phyloP scores from a whole-genome alignment of 2,797 vertebrate species.

The Sebastes steindachneri region DNA sequence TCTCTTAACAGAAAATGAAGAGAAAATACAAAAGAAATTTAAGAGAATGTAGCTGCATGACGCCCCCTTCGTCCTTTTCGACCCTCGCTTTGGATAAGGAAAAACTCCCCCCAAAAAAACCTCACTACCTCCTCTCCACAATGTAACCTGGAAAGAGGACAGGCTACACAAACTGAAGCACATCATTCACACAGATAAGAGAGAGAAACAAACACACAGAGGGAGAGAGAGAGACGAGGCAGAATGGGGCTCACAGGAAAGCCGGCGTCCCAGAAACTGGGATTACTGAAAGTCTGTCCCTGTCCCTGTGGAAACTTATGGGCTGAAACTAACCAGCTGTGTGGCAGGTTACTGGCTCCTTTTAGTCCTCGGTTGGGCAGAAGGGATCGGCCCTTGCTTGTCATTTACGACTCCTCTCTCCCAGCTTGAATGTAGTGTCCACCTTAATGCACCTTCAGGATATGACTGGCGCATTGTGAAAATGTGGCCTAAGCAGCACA shows the following conservation, averaged over 20 bases:
- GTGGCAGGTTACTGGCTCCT: not conserved
- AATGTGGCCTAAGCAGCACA: not conserved
- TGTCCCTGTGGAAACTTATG: not conserved
- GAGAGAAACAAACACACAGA: not conserved
- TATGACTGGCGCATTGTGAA: not conserved
- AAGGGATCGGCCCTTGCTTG: not conserved
- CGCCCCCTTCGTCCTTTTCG: not conserved
- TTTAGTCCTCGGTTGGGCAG: not conserved
- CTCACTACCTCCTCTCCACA: not conserved
- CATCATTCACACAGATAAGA: not conserved
- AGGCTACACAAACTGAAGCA: not conserved
- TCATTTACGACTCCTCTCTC: not conserved
- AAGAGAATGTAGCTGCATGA: too few species aligned
- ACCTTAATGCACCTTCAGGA: not conserved
- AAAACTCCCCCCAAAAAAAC: not conserved
- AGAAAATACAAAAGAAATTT: too few species aligned
- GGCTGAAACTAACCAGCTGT: constrained; percentile 5
- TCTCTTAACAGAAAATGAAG: too few species aligned
- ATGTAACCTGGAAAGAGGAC: not conserved
- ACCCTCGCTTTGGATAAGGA: not conserved
- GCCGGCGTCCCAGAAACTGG: constrained; percentile 16
- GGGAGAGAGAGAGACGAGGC: not conserved
- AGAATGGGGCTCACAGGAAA: constrained; percentile 22
- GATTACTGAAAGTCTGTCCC: constrained; percentile 23
- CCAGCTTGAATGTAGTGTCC: not conserved